Evolutionary conservation across 2,888 invertebrate species (phyloP).

Genomic region (Pyrrhia umbra): DNA sequence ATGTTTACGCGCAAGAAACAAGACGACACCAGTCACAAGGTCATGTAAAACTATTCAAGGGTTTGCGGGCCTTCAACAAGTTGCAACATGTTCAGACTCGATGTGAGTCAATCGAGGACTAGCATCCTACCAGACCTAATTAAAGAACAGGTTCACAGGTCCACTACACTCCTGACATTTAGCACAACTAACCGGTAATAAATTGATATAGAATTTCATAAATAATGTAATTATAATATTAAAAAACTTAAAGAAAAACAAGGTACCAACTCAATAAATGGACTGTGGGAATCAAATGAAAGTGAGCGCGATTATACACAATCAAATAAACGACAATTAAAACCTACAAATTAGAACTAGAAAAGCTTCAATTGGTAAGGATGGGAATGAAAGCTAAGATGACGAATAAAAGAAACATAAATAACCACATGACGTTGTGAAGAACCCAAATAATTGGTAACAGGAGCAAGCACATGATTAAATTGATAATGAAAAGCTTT

Average conservation of each 20-base stretch:
- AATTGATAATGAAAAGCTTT: not conserved
- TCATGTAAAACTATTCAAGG: conserved; percentile 19
- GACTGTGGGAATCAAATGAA: not conserved
- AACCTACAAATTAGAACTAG: not conserved
- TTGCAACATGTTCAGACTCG: conserved; percentile 41
- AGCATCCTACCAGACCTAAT: conserved; percentile 12
- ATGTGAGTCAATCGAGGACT: conserved; percentile 9
- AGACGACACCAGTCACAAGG: conserved; percentile 21
- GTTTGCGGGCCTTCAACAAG: conserved; percentile 30
- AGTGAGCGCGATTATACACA: too few relatives aligned
- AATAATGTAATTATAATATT: not conserved
- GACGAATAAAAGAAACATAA: not conserved
- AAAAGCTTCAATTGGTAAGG: not conserved
- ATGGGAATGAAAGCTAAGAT: not conserved
- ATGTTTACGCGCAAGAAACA: conserved; percentile 8
- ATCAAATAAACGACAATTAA: not conserved
- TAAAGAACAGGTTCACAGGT: conserved; percentile 39
- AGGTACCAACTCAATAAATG: not conserved
- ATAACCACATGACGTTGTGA: too few relatives aligned
- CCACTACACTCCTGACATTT: not conserved
- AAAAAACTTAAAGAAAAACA: not conserved
- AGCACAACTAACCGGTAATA: not conserved
- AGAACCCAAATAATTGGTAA: not conserved
- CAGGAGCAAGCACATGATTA: not conserved
- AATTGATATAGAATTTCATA: conserved; percentile 7